A percentile compares a stretch with the other conserved stretches of the same genome.
phyloP scores from a whole-genome alignment of 2,888 invertebrate species.

The Exephanes ischioxanthus region DNA sequence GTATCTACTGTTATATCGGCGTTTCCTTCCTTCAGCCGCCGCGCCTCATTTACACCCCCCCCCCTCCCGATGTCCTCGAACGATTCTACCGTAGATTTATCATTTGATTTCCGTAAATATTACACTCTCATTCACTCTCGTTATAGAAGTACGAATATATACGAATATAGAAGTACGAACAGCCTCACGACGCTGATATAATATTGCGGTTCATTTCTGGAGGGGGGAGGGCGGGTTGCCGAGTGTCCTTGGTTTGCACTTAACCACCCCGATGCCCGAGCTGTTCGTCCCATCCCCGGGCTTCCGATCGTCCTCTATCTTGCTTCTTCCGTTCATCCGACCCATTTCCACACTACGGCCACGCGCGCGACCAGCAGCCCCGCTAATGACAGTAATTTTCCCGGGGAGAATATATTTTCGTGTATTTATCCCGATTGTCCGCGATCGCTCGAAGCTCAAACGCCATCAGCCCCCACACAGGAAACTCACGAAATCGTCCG shows the following conservation, averaged over 20 bases:
- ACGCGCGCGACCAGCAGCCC: conserved; percentile 45
- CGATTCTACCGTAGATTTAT: conserved; percentile 74
- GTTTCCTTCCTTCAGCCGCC: conserved; percentile 56
- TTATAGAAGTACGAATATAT: conserved; percentile 44
- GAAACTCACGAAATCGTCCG: conserved; percentile 31
- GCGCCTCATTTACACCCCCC: conserved; percentile 52
- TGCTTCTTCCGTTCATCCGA: conserved; percentile 57
- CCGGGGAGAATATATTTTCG: conserved; percentile 67
- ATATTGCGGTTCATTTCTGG: not conserved
- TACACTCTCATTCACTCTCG: conserved; percentile 59
- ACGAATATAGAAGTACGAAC: too few relatives aligned
- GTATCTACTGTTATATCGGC: conserved; percentile 30
- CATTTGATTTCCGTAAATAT: conserved; percentile 73
- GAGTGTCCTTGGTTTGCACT: conserved; percentile 51
- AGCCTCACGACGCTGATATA: conserved; percentile 11
- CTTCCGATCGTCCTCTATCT: conserved; percentile 16
- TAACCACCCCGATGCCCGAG: conserved; percentile 41
- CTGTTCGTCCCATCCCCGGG: conserved; percentile 30
- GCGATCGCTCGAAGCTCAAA: conserved; percentile 40
- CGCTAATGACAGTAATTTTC: conserved; percentile 69
- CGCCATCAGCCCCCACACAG: not conserved
- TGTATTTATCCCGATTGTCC: conserved; percentile 63
- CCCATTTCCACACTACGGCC: conserved; percentile 44
- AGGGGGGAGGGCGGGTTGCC: not conserved
- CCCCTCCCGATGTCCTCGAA: conserved; percentile 41